phyloP scores from a whole-genome alignment of 2,113 vertebrate genomes.

The Chascanopsetta lugubris region DNA sequence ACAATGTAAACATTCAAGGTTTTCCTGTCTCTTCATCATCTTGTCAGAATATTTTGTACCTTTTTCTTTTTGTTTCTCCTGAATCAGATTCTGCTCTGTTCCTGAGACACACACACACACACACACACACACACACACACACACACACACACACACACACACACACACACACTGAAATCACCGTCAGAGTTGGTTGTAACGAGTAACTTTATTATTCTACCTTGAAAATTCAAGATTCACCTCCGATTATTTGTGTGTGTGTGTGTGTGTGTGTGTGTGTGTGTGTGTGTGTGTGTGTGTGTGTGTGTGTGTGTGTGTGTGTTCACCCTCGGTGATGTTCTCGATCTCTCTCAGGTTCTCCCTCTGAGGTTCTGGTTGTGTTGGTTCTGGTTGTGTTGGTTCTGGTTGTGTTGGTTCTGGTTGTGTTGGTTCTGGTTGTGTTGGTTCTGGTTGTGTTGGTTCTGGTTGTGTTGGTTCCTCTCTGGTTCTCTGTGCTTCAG shows the following conservation, averaged over 20 bases:
- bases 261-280: too few species aligned
- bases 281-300: constrained; percentile 6
- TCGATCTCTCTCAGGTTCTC: background rate
- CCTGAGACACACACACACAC: constrained; percentile 16
- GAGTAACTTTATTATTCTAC: background rate
- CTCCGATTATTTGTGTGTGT: too few species aligned
- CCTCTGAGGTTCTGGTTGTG: constrained; percentile 35
- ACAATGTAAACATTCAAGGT: too few species aligned
- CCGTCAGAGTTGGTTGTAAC: background rate
- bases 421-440: too few species aligned
- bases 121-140: background rate
- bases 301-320: background rate
- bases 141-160: background rate
- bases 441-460: too few species aligned
- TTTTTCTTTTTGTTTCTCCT: constrained; percentile 65
- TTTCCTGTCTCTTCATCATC: background rate
- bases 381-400: too few species aligned
- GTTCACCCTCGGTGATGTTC: constrained; percentile 11
- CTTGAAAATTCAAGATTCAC: too few species aligned
- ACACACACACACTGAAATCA: background rate
- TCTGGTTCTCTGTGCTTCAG: constrained; percentile 6
- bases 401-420: too few species aligned
- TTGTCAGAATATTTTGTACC: constrained; percentile 20
- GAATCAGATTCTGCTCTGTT: constrained; percentile 31
- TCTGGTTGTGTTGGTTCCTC: constrained; percentile 16